Evolutionary conservation across 2,797 vertebrate genomes (phyloP), one percentile per base, ranked within the genome.

Genomic region (Staurois parvus): DNA sequence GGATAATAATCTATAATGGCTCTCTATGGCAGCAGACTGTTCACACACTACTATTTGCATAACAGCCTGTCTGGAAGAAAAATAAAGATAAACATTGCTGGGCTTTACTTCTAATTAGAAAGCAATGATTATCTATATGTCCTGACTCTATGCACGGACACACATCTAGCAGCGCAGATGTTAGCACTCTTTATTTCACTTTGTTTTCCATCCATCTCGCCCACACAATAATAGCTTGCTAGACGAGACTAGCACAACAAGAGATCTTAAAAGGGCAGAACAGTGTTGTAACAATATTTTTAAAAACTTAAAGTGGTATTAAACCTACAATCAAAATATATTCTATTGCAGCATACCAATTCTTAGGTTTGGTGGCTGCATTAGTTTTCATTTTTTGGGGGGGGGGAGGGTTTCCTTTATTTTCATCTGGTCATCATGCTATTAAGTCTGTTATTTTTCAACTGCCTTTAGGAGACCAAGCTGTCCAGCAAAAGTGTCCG

Each of bases 161-260:
- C 72, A 81, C 40, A 79, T 40, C 68, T 70, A 30, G 7, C 15
- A 62, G 48, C 5, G 42, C 1, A 13, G 68, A n/a, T 81, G 79
- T 81, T 40, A 81, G 73, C 59, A 37, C 30, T 32, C 17, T 81
- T 29, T 81, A 73, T 62, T 81, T 72, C 72, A 30, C 48, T 72
- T 81, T 81, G 67, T 81, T 81, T 73, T 62, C 70, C 59, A 68
- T 73, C 24, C 10, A 37, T 56, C 77, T 52, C 84, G 3, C 45
- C n/a, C 34, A 85, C 68, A 79, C 83, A 40, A 26, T 42, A 4
- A 42, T 32, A 68, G 17, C 37, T 17, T 69, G 29, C 26, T 29
- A n/a, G 24, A 24, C 21, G n/a, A 62, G 17, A n/a, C 48, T 40
- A 69, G 69, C 29, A 73, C 48, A 72, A 12, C 21, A 72, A 81